These are phyloP conservation scores for Plecturocebus donacophilus DNA, from an alignment of 2,113 vertebrate species.

Conservation along the genomic window DNA sequence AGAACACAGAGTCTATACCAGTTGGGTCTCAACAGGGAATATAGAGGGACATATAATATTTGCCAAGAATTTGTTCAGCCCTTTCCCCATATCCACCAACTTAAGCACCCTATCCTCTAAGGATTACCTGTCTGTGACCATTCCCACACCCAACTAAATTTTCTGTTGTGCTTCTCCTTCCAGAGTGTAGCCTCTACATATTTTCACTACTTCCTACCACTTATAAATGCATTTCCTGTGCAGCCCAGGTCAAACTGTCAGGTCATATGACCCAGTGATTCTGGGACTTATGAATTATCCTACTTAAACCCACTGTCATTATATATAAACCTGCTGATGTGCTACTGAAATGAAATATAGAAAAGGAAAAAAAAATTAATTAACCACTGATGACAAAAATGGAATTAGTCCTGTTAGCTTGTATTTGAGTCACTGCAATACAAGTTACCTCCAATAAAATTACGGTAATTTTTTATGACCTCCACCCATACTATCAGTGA, in stretches of 20 bases:
- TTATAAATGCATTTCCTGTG: neutral
- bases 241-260: constrained; percentile 14
- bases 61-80: neutral
- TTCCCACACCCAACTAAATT: neutral
- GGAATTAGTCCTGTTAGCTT: constrained; percentile 3
- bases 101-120: neutral
- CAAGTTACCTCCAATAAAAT: constrained; percentile 42
- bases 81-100: neutral
- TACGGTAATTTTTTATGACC: constrained; percentile 46
- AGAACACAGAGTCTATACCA: neutral
- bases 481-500: constrained; percentile 42
- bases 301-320: constrained; percentile 32
- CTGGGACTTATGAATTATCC: neutral
- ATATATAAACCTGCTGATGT: constrained; percentile 44
- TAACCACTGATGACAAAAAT: constrained; percentile 4
- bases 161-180: constrained; percentile 11
- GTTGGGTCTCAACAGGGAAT: neutral
- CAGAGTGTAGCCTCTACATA: neutral
- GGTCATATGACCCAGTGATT: neutral
- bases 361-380: too few species aligned
- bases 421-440: constrained; percentile 44
- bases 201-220: neutral
- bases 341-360: too few species aligned
- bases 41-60: neutral
- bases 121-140: neutral